Conservation (phyloP, 1,140 invertebrate genomes). For the Drosophila novamexicana region DNA sequence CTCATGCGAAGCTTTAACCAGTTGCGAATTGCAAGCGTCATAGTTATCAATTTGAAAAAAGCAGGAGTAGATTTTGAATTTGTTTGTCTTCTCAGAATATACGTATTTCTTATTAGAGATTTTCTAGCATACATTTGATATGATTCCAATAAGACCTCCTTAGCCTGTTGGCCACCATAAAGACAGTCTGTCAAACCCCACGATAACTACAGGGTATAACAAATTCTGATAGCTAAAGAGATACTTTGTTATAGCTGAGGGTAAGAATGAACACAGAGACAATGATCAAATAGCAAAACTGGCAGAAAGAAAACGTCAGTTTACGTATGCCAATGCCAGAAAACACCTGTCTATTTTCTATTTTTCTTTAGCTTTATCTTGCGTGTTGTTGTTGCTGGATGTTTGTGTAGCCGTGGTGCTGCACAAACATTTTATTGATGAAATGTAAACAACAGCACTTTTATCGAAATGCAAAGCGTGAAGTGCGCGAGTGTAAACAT, state of each 20-base stretch:
- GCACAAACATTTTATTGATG: slow-evolving; percentile 70
- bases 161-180: no score
- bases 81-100: no score
- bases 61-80: no score
- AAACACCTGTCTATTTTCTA: slow-evolving; percentile 69
- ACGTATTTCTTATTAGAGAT: no score
- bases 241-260: slow-evolving; percentile 33
- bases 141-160: no score
- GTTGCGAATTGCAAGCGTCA: no score
- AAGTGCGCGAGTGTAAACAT: slow-evolving; percentile 28
- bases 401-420: slow-evolving; percentile 50
- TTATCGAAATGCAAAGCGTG: slow-evolving; percentile 25
- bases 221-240: not conserved
- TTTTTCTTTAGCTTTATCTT: slow-evolving; percentile 43
- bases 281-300: slow-evolving; percentile 15
- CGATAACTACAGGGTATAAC: slow-evolving; percentile 19
- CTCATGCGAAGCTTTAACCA: no score
- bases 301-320: slow-evolving; percentile 30
- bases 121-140: no score
- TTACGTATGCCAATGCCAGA: slow-evolving; percentile 48
- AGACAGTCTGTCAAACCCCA: no score
- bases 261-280: slow-evolving; percentile 11
- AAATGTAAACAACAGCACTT: slow-evolving; percentile 66
- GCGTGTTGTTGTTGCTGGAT: slow-evolving; percentile 17
- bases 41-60: no score